Evolutionary conservation across 2,888 invertebrate species (phyloP), one percentile per base, ranked within the genome.

Genomic region (Leucania comma): DNA sequence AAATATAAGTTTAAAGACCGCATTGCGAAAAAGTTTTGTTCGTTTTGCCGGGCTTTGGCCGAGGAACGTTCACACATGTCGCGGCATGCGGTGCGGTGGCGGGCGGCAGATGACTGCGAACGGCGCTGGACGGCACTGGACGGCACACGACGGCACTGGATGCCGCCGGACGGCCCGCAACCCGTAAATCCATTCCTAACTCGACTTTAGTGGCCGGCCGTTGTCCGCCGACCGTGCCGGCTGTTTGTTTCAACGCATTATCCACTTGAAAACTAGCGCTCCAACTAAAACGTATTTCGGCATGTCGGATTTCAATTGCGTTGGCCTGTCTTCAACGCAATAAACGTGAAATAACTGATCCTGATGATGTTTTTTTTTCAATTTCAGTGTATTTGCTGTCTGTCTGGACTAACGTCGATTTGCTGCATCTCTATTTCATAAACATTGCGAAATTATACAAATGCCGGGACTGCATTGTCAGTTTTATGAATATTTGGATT

Each of bases 161-260:
- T 62, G 80, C 66, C 67, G 46, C 72, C 68, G 82, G 87, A 83
- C 80, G 84, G 75, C 70, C 78, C 74, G 81, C 77, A 83, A 81
- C 81, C 90, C 92, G 93, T 95, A 95, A 95, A 95, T 95, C 93
- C 93, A 90, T 92, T 92, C 87, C 91, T 93, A 95, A 95, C 93
- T 94, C 92, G 93, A 93, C 87, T 90, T 89, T 90, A 90, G 90
- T 90, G 86, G 86, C 85, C 83, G 84, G 82, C 83, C 87, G 84
- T 82, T 88, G 87, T 86, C 86, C 82, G 81, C 76, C 69, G 70
- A 79, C 80, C 80, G 79, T 83, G 82, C 87, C 85, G 84, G 73
- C 77, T 83, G 87, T 89, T 89, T 88, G 90, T 90, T 90, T 89
- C 89, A 90, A 89, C 90, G 91, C 90, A 90, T 91, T 91, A 90